Base-by-base conservation (phyloP, 2,113 vertebrate species). In the Gnathonemus echidnorhynchus region DNA sequence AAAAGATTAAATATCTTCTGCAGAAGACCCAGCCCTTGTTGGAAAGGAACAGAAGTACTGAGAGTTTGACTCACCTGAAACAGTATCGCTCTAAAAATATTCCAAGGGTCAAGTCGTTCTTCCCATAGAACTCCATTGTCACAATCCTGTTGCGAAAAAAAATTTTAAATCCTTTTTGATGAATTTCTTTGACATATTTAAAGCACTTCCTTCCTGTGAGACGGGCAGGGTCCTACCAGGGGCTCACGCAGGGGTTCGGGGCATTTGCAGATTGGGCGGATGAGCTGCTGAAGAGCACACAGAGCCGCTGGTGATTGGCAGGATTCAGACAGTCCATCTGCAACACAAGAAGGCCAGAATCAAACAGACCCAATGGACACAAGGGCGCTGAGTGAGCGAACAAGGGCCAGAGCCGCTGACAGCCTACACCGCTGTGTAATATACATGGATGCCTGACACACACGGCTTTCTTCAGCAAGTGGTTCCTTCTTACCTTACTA, bases 71-170 rank as follows among this genome's bases (percentile, higher is more conserved):
- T 96, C 92, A 99, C 98, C 98, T 97, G 92, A 99, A 99, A 93
- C 98, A 99, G 91, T 99, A 99, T 91, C 98, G 95, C 93, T 99
- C 98, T 94, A 99, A 93, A 95, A 99, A 99, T 62, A 99, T 96
- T 3, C 98, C 98, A 27, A 99, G 95, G 4, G 98, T 99, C 88
- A 99, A 95, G 92, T 99, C 98, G 90, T 99, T 99, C 96, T 99
- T 99, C 9, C 98, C 98, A 90, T 99, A 99, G 93, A 99, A 99
- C 90, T 99, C 98, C 98, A 99, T 99, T 0, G 98, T 99, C 90
- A 99, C 98, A 91, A 99, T 99, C 98, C 98, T 99, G 95, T 93
- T 91, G 89, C 74, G 89, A 77, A 31, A 13, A 2, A 39, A 0
- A 2, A 1, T 50, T 56, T 56, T 56, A 0, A 21, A 24, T 21